Conservation (phyloP, 2,888 invertebrate species). For the Tipula unca region DNA sequence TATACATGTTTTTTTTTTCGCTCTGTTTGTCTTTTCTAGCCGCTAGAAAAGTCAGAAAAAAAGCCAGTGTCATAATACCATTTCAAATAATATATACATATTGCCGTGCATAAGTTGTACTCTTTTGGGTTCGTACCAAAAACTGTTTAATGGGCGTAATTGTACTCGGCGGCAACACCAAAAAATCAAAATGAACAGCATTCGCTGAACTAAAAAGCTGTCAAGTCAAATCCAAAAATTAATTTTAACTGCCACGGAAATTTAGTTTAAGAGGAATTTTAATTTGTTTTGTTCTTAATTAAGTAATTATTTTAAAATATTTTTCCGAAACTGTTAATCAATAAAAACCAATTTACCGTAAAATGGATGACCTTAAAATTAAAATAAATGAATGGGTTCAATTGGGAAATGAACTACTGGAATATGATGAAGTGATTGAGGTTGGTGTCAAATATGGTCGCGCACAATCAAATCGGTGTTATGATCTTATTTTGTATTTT, state of each 20-base stretch:
- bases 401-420: background rate
- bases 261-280: too few relatives aligned
- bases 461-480: background rate
- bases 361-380: background rate
- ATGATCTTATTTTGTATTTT: background rate
- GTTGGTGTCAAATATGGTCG: background rate
- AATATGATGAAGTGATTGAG: background rate
- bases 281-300: background rate
- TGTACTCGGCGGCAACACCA: too few relatives aligned
- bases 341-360: background rate
- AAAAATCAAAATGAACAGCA: too few relatives aligned
- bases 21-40: too few relatives aligned
- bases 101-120: too few relatives aligned
- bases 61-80: too few relatives aligned
- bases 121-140: too few relatives aligned
- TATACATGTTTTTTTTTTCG: too few relatives aligned
- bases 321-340: background rate
- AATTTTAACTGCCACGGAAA: background rate
- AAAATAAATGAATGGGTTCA: background rate
- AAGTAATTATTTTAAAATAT: background rate
- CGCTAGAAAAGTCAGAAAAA: too few relatives aligned
- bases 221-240: background rate
- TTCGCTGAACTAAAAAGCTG: too few relatives aligned
- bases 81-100: too few relatives aligned
- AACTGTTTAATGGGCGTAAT: too few relatives aligned